A percentile compares a stretch with the other conserved stretches of the same genome.
These are phyloP conservation scores for Cerceris rybyensis DNA, from an alignment of 2,888 invertebrate genomes.

Conservation along the genomic window DNA sequence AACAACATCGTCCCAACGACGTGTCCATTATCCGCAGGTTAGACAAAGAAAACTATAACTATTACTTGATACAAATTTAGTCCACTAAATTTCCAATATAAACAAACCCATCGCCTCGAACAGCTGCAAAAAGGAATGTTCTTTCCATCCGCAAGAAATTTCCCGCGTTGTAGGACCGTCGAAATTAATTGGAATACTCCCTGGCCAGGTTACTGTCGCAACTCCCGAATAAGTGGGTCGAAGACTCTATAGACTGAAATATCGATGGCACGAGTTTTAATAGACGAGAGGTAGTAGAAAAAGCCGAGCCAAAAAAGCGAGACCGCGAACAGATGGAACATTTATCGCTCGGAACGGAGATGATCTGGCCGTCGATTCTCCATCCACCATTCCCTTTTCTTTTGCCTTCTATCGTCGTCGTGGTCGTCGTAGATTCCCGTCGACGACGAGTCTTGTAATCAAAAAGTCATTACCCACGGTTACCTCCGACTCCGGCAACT, in stretches of 20 bases:
- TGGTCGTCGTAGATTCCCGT: slow-evolving; percentile 38
- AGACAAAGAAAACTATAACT: too few relatives aligned
- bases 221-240: slow-evolving; percentile 24
- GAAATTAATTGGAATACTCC: slow-evolving; percentile 8
- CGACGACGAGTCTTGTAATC: slow-evolving; percentile 71
- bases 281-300: slow-evolving; percentile 17
- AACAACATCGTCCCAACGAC: not conserved
- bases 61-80: too few relatives aligned
- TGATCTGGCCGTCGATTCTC: slow-evolving; percentile 61
- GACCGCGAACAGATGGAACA: slow-evolving; percentile 49
- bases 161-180: slow-evolving; percentile 1
- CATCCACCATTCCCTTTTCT: slow-evolving; percentile 36
- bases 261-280: slow-evolving; percentile 43
- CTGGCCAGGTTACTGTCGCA: slow-evolving; percentile 17
- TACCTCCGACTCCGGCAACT: slow-evolving; percentile 58
- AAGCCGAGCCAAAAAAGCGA: slow-evolving; percentile 14
- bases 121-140: slow-evolving; percentile 21
- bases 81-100: not conserved
- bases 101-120: not conserved
- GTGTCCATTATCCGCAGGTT: not conserved
- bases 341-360: slow-evolving; percentile 62
- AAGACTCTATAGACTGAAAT: slow-evolving; percentile 16
- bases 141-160: too few relatives aligned
- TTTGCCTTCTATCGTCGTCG: slow-evolving; percentile 31
- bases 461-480: slow-evolving; percentile 76